Conservation (phyloP, 2,113 vertebrate species). For the Hemibates koningsi region DNA sequence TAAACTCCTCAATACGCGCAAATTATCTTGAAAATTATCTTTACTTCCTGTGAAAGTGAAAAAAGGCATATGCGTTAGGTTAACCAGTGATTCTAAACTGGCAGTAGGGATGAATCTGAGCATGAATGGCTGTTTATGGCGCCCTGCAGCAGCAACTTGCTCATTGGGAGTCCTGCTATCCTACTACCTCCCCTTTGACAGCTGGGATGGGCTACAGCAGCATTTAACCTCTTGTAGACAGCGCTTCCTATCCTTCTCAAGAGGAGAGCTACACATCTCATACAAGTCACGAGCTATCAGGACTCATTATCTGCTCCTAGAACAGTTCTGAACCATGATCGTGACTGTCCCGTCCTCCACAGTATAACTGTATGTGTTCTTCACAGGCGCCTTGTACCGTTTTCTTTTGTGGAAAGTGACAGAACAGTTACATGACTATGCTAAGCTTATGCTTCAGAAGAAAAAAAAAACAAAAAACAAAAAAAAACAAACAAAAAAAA, state of each 20-base stretch:
- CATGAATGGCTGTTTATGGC: not conserved
- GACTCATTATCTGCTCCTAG: not conserved
- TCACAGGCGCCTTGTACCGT: not conserved
- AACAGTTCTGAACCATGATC: not conserved
- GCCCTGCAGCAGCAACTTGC: not conserved
- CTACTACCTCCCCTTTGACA: not conserved
- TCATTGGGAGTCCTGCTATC: not conserved
- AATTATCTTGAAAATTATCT: not conserved
- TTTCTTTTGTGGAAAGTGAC: not conserved
- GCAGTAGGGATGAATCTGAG: not conserved
- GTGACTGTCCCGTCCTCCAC: not conserved
- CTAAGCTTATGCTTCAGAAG: not conserved
- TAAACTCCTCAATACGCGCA: not conserved
- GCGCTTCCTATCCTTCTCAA: not conserved
- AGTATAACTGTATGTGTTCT: not conserved
- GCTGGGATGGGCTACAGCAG: not conserved
- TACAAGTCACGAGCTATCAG: not conserved
- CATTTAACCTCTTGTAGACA: not conserved
- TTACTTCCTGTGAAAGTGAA: not conserved
- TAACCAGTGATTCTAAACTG: not conserved
- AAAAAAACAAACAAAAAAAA: rapidly evolving
- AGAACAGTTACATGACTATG: not conserved
- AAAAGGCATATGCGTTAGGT: not conserved
- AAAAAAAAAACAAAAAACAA: not conserved
- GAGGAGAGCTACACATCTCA: not conserved